Base-by-base conservation (phyloP, 2,797 vertebrate species). In the Graptemys geographica region DNA sequence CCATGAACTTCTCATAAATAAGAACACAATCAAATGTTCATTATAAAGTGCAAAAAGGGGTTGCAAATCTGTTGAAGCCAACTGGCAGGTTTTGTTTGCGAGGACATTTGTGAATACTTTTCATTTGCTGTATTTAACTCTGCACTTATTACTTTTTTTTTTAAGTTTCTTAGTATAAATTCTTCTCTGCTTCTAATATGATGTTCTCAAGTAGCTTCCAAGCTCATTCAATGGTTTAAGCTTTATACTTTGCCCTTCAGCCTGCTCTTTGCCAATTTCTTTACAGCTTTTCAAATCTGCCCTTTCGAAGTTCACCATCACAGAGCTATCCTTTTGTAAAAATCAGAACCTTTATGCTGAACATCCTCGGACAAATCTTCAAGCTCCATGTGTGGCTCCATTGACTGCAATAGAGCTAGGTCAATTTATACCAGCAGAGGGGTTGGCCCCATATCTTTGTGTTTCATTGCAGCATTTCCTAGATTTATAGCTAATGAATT, bases 271-370 rank as follows among this genome's bases (percentile, higher is more conserved):
- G 15, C 3, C 31, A 83, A 23, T 74, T 96, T 83, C 79, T 90
- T 83, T 37, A 59, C 5, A 84, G 62, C 65, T 82, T 93, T 96
- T 25, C n/a, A 81, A 88, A 59, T 27, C 28, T 47, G 25, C 56
- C 55, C 62, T 72, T 95, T 95, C 37, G 55, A 94, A 96, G 44
- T 31, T 90, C 79, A 23, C 49, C 47, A 89, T 49, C 51, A 33
- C 28, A 49, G n/a, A 0, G 3, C 74, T 31, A 65, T 2, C 56
- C n/a, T 59, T 28, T 74, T 57, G 6, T 82, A 76, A 76, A 87
- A 84, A 69, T 65, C 82, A 94, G 76, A 81, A 33, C 62, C 12
- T 80, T 86, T 89, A 49, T n/a, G n/a, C 83, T 79, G 52, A 86
- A 82, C 47, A 74, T n/a, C 33, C 55, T 87, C 51, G 51, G 52